These are phyloP conservation scores for Lasioglossum vierecki DNA, from an alignment of 2,888 invertebrate genomes.

Conservation along the genomic window DNA sequence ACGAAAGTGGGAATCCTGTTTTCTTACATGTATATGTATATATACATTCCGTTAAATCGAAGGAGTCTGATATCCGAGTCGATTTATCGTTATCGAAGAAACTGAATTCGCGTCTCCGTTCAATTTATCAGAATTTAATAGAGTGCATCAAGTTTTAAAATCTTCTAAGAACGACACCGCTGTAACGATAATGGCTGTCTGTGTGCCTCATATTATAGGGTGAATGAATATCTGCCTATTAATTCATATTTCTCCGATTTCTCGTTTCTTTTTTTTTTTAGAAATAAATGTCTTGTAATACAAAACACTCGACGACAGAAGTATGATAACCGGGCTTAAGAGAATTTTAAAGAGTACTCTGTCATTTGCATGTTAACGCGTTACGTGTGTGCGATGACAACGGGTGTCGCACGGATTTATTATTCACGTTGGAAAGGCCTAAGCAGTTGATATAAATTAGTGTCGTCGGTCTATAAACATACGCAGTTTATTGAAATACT, in stretches of 20 bases:
- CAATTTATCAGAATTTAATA: constrained; percentile 24
- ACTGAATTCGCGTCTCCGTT: constrained; percentile 30
- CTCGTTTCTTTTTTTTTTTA: constrained; percentile 47
- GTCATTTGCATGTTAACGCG: constrained; percentile 34
- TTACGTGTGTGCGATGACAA: constrained; percentile 13
- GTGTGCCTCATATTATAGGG: constrained; percentile 62
- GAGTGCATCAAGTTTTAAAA: constrained; percentile 45
- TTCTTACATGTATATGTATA: constrained; percentile 37
- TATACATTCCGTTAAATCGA: constrained; percentile 57
- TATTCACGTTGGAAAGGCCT: constrained; percentile 53
- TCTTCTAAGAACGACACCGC: constrained; percentile 36
- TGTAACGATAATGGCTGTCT: constrained; percentile 61
- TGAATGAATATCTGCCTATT: constrained; percentile 62
- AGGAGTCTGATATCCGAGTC: constrained; percentile 41
- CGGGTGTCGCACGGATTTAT: constrained; percentile 25
- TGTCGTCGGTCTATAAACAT: constrained; percentile 51
- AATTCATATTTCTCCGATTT: constrained; percentile 40
- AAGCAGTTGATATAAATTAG: constrained; percentile 55
- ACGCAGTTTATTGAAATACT: constrained; percentile 33
- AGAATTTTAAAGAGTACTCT: constrained; percentile 17
- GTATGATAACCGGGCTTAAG: constrained; percentile 30
- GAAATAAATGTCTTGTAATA: constrained; percentile 42
- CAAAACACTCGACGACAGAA: constrained; percentile 18
- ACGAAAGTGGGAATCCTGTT: constrained; percentile 15
- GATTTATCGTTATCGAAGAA: constrained; percentile 26